Evolutionary conservation across 1,140 invertebrate genomes (phyloP), one percentile per base, ranked within the genome.

Genomic region (Epicauta chinensis): DNA sequence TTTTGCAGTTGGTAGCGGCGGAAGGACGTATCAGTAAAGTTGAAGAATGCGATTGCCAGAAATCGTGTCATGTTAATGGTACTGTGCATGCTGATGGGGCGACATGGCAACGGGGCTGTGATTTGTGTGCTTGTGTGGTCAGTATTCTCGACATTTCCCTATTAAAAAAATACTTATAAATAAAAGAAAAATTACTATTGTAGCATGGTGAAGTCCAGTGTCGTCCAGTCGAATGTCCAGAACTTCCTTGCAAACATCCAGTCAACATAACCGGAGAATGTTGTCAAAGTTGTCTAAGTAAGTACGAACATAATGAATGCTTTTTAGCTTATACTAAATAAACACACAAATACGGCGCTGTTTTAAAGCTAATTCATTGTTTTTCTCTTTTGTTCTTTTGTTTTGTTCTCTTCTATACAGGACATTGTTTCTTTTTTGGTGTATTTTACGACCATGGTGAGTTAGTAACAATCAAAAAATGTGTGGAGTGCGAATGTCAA

Each of bases 1-100:
- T 64, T 70, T 68, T 75, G 45, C 74, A 93, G 89, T 77, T 92
- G 72, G 81, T 79, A 66, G 79, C 77, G 65, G 81, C 86, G 56
- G 88, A 92, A 71, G 77, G 79, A 60, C 79, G 85, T 53, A 79
- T 93, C 70, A 75, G 77, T 63, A 78, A 79, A 62, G 76, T 93
- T 60, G 88, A 93, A 73, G 81, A 89, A 66, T 95, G 91, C 74
- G 89, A 93, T 72, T 93, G 91, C 74, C 83, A 86, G 71, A 89
- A 89, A 71, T 89, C 86, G 34, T 95, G 91, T 75, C 76, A 77
- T 59, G 77, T 83, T 41, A 92, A 93, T 23, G 87, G 83, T 23
- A 84, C 84, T 10, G 77, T 86, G 16, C 81, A 86, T 63, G 80
- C 83, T 14, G 90, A 93, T 68, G 90, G 90, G 37, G 82, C 84